Percentiles rank a stretch among this genome's conserved stretches.
Evolutionary conservation across 92 coral and sea anemone species (phyloP).

Genomic region (Muricea muricata): DNA sequence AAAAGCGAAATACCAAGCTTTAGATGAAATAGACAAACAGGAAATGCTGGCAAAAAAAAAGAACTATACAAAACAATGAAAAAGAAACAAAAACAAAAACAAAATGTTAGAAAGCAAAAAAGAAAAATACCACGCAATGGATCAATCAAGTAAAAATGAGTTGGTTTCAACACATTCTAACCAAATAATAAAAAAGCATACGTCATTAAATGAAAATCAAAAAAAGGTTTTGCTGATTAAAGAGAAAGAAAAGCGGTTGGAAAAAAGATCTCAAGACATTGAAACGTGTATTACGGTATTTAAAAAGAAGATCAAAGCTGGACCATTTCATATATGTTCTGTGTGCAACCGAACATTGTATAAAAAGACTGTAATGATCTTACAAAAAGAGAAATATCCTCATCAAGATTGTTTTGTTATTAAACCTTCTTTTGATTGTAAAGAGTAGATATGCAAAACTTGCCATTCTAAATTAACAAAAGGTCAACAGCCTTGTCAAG

Average conservation of each 20-base stretch:
- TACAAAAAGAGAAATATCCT: slow-evolving; percentile 44
- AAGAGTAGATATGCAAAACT: slow-evolving; percentile 74
- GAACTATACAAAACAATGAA: too few species aligned
- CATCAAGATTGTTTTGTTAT: neutral
- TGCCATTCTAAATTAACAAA: slow-evolving; percentile 67
- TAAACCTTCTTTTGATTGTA: slow-evolving; percentile 61
- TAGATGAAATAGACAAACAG: neutral
- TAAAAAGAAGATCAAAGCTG: slow-evolving; percentile 64
- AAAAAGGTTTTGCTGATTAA: neutral
- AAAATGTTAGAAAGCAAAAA: too few species aligned
- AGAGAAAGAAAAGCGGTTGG: too few species aligned
- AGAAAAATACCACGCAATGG: too few species aligned
- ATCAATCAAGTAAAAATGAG: too few species aligned
- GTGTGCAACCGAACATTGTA: too few species aligned
- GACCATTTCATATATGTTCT: slow-evolving; percentile 62
- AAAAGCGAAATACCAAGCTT: neutral
- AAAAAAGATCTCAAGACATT: too few species aligned
- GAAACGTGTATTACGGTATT: slow-evolving; percentile 42
- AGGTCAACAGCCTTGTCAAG: slow-evolving; percentile 72
- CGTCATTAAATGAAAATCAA: slow-evolving; percentile 42
- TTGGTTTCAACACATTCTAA: neutral
- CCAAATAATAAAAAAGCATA: slow-evolving; percentile 11
- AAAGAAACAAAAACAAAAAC: too few species aligned
- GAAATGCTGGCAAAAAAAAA: neutral
- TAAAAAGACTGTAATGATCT: slow-evolving; percentile 16